Conservation (phyloP, 2,888 invertebrate genomes). For the Rhagium mordax region DNA sequence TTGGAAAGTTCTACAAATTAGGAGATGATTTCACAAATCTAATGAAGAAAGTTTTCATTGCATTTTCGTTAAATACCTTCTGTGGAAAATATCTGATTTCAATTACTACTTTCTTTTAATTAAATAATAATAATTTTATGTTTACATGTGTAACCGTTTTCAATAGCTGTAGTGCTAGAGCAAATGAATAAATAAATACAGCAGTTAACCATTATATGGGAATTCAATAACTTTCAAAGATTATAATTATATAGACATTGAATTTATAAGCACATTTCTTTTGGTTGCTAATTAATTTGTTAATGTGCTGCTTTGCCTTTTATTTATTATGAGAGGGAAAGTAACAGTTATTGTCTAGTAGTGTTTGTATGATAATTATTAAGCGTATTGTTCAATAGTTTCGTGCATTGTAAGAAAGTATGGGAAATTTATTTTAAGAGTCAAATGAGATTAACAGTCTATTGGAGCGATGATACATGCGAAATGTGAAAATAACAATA, state of each 20-base stretch:
- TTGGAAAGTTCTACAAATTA: no score
- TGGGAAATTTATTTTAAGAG: conserved; percentile 34
- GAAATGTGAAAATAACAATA: conserved; percentile 29
- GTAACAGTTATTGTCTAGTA: conserved; percentile 24
- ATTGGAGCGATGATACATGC: conserved; percentile 31
- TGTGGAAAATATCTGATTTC: not conserved
- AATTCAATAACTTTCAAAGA: not conserved
- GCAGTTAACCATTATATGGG: not conserved
- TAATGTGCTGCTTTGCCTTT: not conserved
- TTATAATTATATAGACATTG: not conserved
- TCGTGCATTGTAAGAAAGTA: conserved; percentile 41
- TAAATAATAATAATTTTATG: not conserved
- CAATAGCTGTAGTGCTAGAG: not conserved
- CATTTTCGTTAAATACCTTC: not conserved
- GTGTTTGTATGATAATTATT: conserved; percentile 26
- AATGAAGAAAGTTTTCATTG: not conserved
- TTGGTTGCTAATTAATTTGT: conserved; percentile 14
- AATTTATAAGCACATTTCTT: not conserved
- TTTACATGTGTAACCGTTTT: not conserved
- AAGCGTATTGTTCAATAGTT: conserved; percentile 32
- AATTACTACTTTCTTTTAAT: not conserved
- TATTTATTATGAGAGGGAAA: conserved; percentile 32
- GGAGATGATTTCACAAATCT: not conserved
- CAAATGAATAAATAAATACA: not conserved
- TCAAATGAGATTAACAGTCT: conserved; percentile 1